phyloP scores from a whole-genome alignment of 2,888 invertebrate species.

The Ectropis crepuscularia region DNA sequence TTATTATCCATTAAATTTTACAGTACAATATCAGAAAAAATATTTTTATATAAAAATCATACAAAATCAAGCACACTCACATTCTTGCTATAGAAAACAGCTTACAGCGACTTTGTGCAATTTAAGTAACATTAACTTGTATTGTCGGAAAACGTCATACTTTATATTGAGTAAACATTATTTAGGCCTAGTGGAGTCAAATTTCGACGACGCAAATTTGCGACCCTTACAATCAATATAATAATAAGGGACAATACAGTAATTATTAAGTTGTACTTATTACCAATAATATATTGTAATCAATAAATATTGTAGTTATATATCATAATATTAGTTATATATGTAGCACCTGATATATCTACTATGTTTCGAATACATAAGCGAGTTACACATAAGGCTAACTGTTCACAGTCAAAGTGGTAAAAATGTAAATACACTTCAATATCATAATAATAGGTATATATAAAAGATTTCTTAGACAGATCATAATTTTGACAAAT shows the following conservation, averaged over 20 bases:
- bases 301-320: slow-evolving; percentile 1
- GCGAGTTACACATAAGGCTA: slow-evolving; percentile 17
- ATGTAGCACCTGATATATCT: slow-evolving; percentile 16
- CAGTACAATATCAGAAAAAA: slow-evolving; percentile 27
- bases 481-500: slow-evolving; percentile 12
- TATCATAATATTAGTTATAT: not conserved
- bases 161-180: too few relatives aligned
- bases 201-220: too few relatives aligned
- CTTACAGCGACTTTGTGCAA: too few relatives aligned
- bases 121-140: too few relatives aligned
- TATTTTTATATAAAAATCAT: too few relatives aligned
- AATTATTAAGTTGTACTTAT: not conserved
- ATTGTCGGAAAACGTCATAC: too few relatives aligned
- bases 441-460: not conserved
- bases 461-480: not conserved
- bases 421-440: slow-evolving; percentile 8
- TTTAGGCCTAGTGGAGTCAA: too few relatives aligned
- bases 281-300: too few relatives aligned
- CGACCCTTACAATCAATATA: too few relatives aligned
- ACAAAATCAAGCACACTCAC: too few relatives aligned
- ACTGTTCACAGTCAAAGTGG: slow-evolving; percentile 9
- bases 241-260: not conserved
- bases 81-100: too few relatives aligned
- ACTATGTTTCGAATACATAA: slow-evolving; percentile 8
- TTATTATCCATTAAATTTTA: slow-evolving; percentile 35